Evolutionary conservation across 2,113 vertebrate species (phyloP).

Genomic region (Leuciscus idus): DNA sequence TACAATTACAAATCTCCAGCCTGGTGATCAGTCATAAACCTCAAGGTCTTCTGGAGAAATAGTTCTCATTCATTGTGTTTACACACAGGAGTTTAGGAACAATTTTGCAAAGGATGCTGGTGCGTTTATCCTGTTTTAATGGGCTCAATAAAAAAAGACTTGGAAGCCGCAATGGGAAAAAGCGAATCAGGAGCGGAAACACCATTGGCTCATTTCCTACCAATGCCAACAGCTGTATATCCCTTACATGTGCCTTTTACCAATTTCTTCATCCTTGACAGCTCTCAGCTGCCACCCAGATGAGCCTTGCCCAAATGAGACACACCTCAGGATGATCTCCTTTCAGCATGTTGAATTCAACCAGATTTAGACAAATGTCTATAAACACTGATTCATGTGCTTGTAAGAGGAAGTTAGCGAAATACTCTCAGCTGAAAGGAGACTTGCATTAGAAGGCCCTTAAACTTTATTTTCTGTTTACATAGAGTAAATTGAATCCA

Average conservation of each 20-base stretch:
- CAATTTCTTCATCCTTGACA: slow-evolving; percentile 1
- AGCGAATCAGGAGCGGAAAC: slow-evolving; percentile 48
- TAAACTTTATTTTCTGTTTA: slow-evolving; percentile 3
- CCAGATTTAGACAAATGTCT: not conserved
- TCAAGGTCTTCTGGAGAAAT: slow-evolving; percentile 42
- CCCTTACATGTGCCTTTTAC: slow-evolving; percentile 36
- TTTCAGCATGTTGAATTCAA: slow-evolving; percentile 10
- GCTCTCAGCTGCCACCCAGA: slow-evolving; percentile 40
- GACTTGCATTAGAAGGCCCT: not conserved
- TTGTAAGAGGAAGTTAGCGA: not conserved
- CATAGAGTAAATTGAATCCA: not conserved
- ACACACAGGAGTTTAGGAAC: slow-evolving; percentile 23
- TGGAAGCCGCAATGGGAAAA: slow-evolving; percentile 56
- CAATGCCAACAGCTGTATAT: not conserved
- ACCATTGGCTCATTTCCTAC: slow-evolving; percentile 36
- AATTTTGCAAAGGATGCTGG: slow-evolving; percentile 37
- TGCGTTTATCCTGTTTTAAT: slow-evolving; percentile 53
- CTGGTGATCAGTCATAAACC: slow-evolving; percentile 21
- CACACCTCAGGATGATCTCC: not conserved
- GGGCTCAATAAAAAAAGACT: slow-evolving; percentile 38
- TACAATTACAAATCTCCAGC: slow-evolving; percentile 10
- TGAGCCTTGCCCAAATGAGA: slow-evolving; percentile 5
- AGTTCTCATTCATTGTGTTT: slow-evolving; percentile 32
- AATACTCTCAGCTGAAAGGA: slow-evolving; percentile 10
- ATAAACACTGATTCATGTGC: slow-evolving; percentile 14